Evolutionary conservation across 2,113 vertebrate genomes (phyloP).

Genomic region (Anguilla rostrata): DNA sequence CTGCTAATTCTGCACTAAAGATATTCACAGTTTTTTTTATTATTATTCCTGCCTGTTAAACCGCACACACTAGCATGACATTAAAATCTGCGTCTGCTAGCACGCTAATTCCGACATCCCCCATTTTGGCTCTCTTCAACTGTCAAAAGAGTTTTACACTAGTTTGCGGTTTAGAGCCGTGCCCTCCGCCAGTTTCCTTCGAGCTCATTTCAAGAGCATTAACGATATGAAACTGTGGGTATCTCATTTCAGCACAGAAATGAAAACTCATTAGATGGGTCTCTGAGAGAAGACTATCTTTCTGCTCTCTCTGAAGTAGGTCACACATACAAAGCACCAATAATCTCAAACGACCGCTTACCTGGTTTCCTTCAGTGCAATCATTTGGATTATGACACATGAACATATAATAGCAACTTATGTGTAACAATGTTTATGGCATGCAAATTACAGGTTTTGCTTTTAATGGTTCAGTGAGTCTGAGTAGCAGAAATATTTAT

Average conservation of each 20-base stretch:
- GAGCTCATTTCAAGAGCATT: not conserved
- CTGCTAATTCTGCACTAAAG: not conserved
- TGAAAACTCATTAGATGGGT: not conserved
- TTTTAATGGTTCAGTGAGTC: not conserved
- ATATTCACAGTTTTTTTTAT: not conserved
- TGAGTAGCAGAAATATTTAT: not conserved
- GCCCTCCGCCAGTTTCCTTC: not conserved
- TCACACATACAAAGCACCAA: constrained; percentile 16
- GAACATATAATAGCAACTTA: not conserved
- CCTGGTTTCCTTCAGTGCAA: not conserved
- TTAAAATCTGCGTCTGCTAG: not conserved
- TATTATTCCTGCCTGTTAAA: not conserved
- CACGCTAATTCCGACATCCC: not conserved
- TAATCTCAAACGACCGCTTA: constrained; percentile 11
- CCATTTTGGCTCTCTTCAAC: not conserved
- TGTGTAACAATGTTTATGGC: not conserved
- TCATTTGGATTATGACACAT: not conserved
- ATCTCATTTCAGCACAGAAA: not conserved
- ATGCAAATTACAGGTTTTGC: not conserved
- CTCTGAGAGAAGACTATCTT: not conserved
- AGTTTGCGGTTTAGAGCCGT: not conserved
- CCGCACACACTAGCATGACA: not conserved
- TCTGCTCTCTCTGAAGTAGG: not conserved
- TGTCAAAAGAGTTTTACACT: constrained; percentile 7
- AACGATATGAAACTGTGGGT: not conserved